These are phyloP conservation scores for Nebria brevicollis DNA, from an alignment of 2,888 invertebrate species.

Conservation along the genomic window DNA sequence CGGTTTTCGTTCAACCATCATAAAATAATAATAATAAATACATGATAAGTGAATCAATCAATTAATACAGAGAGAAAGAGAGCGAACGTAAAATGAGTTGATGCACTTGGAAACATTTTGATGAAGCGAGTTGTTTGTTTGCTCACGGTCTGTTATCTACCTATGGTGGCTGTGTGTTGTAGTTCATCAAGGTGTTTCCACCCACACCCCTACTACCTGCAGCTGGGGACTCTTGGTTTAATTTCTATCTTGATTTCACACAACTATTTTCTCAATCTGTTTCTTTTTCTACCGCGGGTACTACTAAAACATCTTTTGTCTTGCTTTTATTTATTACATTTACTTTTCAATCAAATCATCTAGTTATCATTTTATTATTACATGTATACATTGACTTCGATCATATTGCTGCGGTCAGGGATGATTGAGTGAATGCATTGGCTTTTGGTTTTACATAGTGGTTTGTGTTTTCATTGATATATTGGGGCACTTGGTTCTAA, in stretches of 20 bases:
- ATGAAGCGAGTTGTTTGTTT: constrained; percentile 54
- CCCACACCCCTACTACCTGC: constrained; percentile 54
- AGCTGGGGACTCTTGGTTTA: constrained; percentile 60
- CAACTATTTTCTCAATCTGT: constrained; percentile 26
- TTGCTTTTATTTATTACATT: constrained; percentile 28
- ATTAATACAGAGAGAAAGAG: background rate
- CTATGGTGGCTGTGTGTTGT: constrained; percentile 52
- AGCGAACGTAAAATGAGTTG: constrained; percentile 9
- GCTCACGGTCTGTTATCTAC: constrained; percentile 55
- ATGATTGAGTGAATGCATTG: constrained; percentile 42
- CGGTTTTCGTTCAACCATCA: background rate
- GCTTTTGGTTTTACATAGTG: constrained; percentile 37
- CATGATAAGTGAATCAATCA: constrained; percentile 4
- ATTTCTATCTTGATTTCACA: constrained; percentile 53
- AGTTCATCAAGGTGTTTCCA: constrained; percentile 68
- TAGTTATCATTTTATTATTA: constrained; percentile 15
- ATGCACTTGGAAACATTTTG: constrained; percentile 64
- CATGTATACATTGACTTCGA: background rate
- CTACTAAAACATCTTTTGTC: constrained; percentile 25
- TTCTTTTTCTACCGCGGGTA: constrained; percentile 19
- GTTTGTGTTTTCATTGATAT: constrained; percentile 46
- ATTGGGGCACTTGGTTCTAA: constrained; percentile 46
- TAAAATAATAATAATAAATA: constrained; percentile 18
- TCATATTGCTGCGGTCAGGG: constrained; percentile 32
- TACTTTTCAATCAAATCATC: background rate